Conservation (phyloP, 1,140 invertebrate species). For the Tyrophagus putrescentiae region DNA sequence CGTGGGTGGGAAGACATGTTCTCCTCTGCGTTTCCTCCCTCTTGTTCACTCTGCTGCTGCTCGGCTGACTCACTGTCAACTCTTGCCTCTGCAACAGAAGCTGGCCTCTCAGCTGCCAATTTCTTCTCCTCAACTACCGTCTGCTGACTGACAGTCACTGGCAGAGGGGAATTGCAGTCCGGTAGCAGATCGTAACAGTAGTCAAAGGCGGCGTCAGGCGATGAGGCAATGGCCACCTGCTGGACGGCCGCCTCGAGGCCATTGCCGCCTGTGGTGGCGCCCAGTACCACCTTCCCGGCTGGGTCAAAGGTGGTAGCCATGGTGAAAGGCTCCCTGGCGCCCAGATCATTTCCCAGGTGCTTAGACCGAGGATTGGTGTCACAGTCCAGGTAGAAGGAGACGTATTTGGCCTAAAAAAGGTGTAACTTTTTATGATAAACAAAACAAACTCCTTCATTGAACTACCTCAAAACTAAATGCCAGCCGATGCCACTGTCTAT, state of each 20-base stretch:
- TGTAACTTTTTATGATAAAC: conserved; percentile 48
- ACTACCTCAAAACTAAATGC: conserved; percentile 56
- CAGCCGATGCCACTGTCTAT: conserved; percentile 61
- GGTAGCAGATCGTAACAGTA: conserved; percentile 50
- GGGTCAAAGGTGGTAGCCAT: neutral
- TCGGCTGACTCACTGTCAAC: neutral
- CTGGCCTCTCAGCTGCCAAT: neutral
- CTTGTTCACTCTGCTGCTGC: neutral
- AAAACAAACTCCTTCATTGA: too few species aligned
- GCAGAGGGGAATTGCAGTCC: conserved; percentile 41
- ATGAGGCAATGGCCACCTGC: conserved; percentile 50
- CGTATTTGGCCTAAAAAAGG: neutral
- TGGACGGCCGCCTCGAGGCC: conserved; percentile 54
- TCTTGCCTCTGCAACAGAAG: neutral
- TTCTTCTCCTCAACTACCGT: conserved; percentile 1
- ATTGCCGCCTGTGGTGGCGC: neutral
- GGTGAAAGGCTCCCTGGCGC: neutral
- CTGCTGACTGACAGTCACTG: neutral
- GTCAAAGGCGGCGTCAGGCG: conserved; percentile 61
- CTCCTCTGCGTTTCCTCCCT: neutral
- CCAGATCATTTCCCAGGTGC: neutral
- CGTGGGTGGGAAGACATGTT: conserved; percentile 7
- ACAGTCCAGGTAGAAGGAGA: conserved; percentile 15
- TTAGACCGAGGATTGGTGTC: neutral
- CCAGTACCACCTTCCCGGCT: neutral